Evolutionary conservation across 2,888 invertebrate genomes (phyloP), one percentile per base, ranked within the genome.

Genomic region (Pyralis farinalis): DNA sequence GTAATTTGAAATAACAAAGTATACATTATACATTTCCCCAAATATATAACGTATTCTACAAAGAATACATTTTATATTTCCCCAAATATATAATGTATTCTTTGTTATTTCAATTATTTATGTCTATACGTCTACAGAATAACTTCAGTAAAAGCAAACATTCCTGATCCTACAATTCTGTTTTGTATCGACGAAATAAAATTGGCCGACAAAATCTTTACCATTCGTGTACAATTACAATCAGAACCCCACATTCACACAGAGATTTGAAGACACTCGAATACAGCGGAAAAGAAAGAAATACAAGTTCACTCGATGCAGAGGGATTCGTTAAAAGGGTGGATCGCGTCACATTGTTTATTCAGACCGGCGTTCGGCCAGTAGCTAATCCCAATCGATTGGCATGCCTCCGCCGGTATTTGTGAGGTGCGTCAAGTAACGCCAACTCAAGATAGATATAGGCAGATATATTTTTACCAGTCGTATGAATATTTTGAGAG

Each of bases 291-390:
- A 65, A 73, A 70, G 63, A 71, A 71, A 75, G 69, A 71, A 73
- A 74, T 74, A 71, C 68, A 68, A 63, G 67, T 72, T 63, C 63
- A 55, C 62, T 67, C 49, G 61, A 50, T 63, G 67, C 66, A 67
- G 63, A 71, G 74, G 76, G 79, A 80, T 82, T 81, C 81, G 82
- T 82, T 84, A 84, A 84, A 85, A 84, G 84, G 84, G 82, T 80
- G 74, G 74, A 75, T 57, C 66, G 72, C 79, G 78, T 85, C 84
- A 79, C 85, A 83, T 85, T 85, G 85, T 86, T 85, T 86, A 85
- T 85, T 85, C 83, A 86, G 82, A 71, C 74, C 72, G 77, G 61
- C 64, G 73, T 73, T 60, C 70, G 73, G 74, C 65, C 67, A 60
- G 33, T 32, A 39, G 27, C 28, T 39, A 39, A 39, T 39, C 39